A percentile compares a stretch with the other conserved stretches of the same genome.
Conservation (phyloP, 2,113 vertebrate genomes). For the Takifugu bimaculatus region DNA sequence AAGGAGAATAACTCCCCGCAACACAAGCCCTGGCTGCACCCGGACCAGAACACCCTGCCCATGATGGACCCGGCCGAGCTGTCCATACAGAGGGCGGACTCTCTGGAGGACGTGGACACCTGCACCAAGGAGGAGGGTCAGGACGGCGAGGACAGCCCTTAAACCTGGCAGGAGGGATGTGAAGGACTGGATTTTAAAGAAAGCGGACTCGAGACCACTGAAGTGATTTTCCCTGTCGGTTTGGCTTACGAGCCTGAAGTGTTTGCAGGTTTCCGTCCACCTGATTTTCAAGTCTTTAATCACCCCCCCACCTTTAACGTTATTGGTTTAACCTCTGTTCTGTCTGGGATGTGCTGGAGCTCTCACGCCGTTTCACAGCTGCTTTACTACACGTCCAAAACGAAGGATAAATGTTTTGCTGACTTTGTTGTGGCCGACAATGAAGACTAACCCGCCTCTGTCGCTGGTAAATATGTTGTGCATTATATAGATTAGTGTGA, state of each 20-base stretch:
- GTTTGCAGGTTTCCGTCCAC: constrained; percentile 48
- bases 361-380: too few species aligned
- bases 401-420: too few species aligned
- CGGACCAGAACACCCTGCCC: constrained; percentile 73
- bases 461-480: too few species aligned
- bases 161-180: not conserved
- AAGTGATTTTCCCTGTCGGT: not conserved
- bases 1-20: constrained; percentile 66
- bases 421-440: too few species aligned
- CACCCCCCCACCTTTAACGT: too few species aligned
- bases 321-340: too few species aligned
- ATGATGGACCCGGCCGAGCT: constrained; percentile 73
- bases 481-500: too few species aligned
- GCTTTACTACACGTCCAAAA: too few species aligned
- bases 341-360: too few species aligned
- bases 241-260: constrained; percentile 19
- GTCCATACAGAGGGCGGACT: constrained; percentile 73
- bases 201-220: constrained; percentile 16
- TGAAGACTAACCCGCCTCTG: too few species aligned
- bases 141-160: constrained; percentile 69
- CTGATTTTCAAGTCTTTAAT: too few species aligned
- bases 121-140: constrained; percentile 50
- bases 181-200: constrained; percentile 5
- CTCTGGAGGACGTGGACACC: constrained; percentile 78
- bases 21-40: constrained; percentile 76